These are phyloP conservation scores for Ctenopoma kingsleyae DNA, from an alignment of 2,797 vertebrate genomes.

Conservation along the genomic window DNA sequence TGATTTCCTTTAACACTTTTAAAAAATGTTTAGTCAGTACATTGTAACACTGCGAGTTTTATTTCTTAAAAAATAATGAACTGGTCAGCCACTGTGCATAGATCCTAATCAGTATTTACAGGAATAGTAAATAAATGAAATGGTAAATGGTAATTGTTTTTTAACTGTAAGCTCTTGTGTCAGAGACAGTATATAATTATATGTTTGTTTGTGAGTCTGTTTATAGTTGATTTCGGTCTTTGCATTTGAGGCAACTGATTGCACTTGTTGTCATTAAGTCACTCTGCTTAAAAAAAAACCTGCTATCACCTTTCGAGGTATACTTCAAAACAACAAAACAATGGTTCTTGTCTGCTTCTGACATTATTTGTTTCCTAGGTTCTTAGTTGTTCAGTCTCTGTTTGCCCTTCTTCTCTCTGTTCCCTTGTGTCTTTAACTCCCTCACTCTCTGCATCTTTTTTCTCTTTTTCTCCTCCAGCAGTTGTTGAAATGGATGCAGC, in stretches of 20 bases:
- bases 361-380: slow-evolving; percentile 9
- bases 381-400: neutral
- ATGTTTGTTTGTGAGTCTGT: neutral
- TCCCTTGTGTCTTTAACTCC: slow-evolving; percentile 18
- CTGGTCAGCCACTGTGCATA: neutral
- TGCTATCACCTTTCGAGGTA: slow-evolving; percentile 22
- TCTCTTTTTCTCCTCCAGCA: slow-evolving; percentile 40
- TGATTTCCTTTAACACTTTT: slow-evolving; percentile 41
- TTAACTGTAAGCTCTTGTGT: neutral
- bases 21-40: slow-evolving; percentile 3
- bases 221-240: slow-evolving; percentile 1
- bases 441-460: slow-evolving; percentile 2
- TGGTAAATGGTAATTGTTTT: neutral
- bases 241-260: slow-evolving; percentile 8
- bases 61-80: slow-evolving; percentile 31
- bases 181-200: neutral
- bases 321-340: slow-evolving; percentile 17
- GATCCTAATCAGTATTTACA: neutral
- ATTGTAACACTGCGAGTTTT: slow-evolving; percentile 1
- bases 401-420: neutral
- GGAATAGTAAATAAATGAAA: neutral
- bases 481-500: slow-evolving; percentile 64
- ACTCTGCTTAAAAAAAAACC: slow-evolving; percentile 16
- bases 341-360: neutral
- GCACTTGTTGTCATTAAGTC: neutral